Evolutionary conservation across 1,140 invertebrate genomes (phyloP).

Genomic region (Philaenus spumarius): DNA sequence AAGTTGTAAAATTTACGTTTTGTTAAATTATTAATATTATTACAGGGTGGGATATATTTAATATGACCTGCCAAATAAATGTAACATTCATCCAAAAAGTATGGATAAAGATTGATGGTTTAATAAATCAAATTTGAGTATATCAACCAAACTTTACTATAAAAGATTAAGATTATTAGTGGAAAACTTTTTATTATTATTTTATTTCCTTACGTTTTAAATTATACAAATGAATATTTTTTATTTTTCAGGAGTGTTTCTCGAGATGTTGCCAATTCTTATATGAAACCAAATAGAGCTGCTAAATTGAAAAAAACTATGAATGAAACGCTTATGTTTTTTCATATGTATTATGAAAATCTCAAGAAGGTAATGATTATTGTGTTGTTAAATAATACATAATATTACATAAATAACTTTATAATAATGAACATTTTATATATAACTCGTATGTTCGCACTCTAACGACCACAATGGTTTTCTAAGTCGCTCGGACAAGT

Average conservation of each 20-base stretch:
- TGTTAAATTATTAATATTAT: too few species aligned
- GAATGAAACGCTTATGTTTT: constrained; percentile 42
- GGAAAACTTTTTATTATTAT: too few species aligned
- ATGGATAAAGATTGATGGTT: too few species aligned
- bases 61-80: too few species aligned
- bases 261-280: constrained; percentile 37
- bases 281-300: constrained; percentile 38
- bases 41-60: too few species aligned
- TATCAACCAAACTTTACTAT: too few species aligned
- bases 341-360: constrained; percentile 40
- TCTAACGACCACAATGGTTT: neutral
- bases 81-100: too few species aligned
- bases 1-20: too few species aligned
- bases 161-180: too few species aligned
- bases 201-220: too few species aligned
- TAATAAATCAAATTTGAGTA: too few species aligned
- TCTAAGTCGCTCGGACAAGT: neutral
- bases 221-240: neutral
- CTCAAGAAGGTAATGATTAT: constrained; percentile 37
- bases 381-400: neutral
- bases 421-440: neutral
- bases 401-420: neutral
- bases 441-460: neutral
- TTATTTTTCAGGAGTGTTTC: constrained; percentile 38
- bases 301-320: constrained; percentile 41